A percentile compares a stretch with the other conserved stretches of the same genome.
phyloP scores from a whole-genome alignment of 2,797 vertebrate genomes.

The Sebastes nivosus region DNA sequence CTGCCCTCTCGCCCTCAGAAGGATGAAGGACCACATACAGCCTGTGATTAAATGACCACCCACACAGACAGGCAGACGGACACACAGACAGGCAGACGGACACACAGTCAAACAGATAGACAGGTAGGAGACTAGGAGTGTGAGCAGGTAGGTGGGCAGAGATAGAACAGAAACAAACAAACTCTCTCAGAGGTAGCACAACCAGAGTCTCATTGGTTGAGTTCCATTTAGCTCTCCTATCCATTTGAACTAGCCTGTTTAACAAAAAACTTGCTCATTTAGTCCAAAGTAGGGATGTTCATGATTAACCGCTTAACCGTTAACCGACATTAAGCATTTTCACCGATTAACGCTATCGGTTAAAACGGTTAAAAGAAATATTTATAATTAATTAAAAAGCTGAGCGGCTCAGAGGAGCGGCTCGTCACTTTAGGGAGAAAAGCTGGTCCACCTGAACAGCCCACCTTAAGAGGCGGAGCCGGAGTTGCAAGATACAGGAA shows the following conservation, averaged over 20 bases:
- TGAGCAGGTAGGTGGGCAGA: not conserved
- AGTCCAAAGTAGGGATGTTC: not conserved
- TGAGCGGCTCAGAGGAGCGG: too few relatives aligned
- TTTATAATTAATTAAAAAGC: too few relatives aligned
- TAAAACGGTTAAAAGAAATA: too few relatives aligned
- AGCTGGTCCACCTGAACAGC: too few relatives aligned
- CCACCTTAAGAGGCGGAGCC: too few relatives aligned
- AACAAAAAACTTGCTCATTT: not conserved
- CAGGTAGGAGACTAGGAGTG: conserved; percentile 2
- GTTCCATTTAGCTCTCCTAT: not conserved
- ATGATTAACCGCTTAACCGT: too few relatives aligned
- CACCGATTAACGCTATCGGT: too few relatives aligned
- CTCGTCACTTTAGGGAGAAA: too few relatives aligned
- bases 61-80: too few relatives aligned
- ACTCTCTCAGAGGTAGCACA: not conserved
- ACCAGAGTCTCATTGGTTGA: not conserved
- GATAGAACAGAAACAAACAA: not conserved
- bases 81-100: conserved; percentile 35
- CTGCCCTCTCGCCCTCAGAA: conserved; percentile 50
- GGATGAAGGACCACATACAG: conserved; percentile 49
- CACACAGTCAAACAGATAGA: conserved; percentile 4
- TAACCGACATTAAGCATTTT: too few relatives aligned
- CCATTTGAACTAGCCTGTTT: not conserved
- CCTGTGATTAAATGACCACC: conserved; percentile 61
- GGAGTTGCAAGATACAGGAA: too few relatives aligned